Percentiles rank a stretch among this genome's conserved stretches.
Evolutionary conservation across 2,888 invertebrate species (phyloP).

Genomic region (Axea sp.): DNA sequence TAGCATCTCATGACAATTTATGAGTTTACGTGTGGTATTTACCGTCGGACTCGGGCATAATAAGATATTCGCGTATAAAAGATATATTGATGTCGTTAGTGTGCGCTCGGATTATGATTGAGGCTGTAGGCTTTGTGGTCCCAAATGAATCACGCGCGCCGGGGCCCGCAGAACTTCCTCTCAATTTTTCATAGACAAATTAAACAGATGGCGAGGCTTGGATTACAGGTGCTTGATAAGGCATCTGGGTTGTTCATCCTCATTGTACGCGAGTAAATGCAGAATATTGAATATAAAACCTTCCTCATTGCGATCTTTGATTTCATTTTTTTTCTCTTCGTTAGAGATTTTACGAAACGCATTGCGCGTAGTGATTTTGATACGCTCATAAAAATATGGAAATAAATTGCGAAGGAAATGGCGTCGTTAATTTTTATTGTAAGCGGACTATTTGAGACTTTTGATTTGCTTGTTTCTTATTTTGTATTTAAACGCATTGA

Average conservation of each 20-base stretch:
- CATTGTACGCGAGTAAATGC: slow-evolving; percentile 15
- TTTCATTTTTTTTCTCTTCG: background rate
- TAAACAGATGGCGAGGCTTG: slow-evolving; percentile 38
- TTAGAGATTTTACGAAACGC: background rate
- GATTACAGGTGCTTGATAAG: slow-evolving; percentile 53
- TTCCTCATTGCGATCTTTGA: too few species aligned
- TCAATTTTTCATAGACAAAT: slow-evolving; percentile 50
- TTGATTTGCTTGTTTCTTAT: background rate
- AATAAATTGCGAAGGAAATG: slow-evolving; percentile 3
- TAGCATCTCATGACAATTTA: slow-evolving; percentile 55
- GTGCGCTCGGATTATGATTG: slow-evolving; percentile 45
- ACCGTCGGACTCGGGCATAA: slow-evolving; percentile 41
- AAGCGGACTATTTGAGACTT: background rate
- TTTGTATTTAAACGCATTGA: too few species aligned
- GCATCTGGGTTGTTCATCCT: slow-evolving; percentile 16
- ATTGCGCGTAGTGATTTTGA: slow-evolving; percentile 8
- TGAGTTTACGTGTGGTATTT: slow-evolving; percentile 49
- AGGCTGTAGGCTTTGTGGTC: slow-evolving; percentile 41
- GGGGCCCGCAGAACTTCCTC: slow-evolving; percentile 19
- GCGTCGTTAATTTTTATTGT: slow-evolving; percentile 20
- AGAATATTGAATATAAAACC: slow-evolving; percentile 21
- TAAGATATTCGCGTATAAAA: slow-evolving; percentile 47
- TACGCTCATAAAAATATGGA: slow-evolving; percentile 1
- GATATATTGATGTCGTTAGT: slow-evolving; percentile 46
- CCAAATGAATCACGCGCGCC: slow-evolving; percentile 34